Evolutionary conservation across 1,140 invertebrate species (phyloP), one percentile per base, ranked within the genome.

Genomic region (Mesaphorura yosii): DNA sequence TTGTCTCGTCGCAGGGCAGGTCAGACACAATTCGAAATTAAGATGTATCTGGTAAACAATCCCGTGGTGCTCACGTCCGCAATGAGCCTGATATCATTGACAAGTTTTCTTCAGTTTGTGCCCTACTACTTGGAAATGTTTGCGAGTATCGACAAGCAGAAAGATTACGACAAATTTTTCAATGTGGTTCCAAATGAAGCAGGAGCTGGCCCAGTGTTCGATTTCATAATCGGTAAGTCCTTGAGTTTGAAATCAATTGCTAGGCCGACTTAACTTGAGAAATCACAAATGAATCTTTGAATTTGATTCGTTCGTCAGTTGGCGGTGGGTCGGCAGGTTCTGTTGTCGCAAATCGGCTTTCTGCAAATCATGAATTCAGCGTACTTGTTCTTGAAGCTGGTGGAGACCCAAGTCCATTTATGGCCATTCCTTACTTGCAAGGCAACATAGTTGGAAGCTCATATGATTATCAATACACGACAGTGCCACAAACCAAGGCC

Each of bases 371-470:
- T 10, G 27, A 28, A 2, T 51, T 51, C 23, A n/a, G 22, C 0
- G 57, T 55, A 27, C 38, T 59, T 12, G 15, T 55, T 1, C 37
- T 55, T 1, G 57, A 59, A 48, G 48, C 48, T 12, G 52, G 57
- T 27, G 48, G 52, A 6, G 57, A 55, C n/a, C 48, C 49, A 17
- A 23, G 22, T 20, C 28, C 27, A 14, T 12, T 56, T 15, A 28
- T 37, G 4, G 19, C 17, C n/a, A 42, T 55, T 38, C 48, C 57
- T 20, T 39, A 39, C 7, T 38, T 50, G 19, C n/a, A 10, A 34
- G 31, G 10, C n/a, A 34, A 10, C 10, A 34, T 34, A 10, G 10
- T n/a, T 34, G 31, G 31, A 34, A n/a, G n/a, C 10, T 34, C 10
- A 34, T 25, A 42, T 17, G 57, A 59, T 27, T 59, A 53, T 52